Evolutionary conservation across 2,888 invertebrate genomes (phyloP).

Genomic region (Zygothrica quintamaculata): DNA sequence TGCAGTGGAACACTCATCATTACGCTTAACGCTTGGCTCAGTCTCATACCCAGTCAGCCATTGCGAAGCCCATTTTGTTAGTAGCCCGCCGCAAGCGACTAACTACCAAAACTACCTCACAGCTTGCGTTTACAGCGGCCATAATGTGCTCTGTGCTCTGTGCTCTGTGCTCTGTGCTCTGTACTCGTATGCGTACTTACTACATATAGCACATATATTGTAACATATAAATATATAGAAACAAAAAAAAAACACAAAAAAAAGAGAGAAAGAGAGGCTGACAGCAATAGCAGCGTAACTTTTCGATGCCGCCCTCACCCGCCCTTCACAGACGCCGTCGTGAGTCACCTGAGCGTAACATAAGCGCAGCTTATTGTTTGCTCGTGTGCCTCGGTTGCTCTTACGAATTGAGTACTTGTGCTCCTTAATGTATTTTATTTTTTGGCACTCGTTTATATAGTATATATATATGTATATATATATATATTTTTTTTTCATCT

Average conservation of each 20-base stretch:
- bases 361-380: slow-evolving; percentile 73
- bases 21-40: slow-evolving; percentile 74
- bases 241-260: slow-evolving; percentile 13
- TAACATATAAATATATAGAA: no score
- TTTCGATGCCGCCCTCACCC: slow-evolving; percentile 46
- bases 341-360: slow-evolving; percentile 84
- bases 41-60: slow-evolving; percentile 70
- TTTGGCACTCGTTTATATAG: neutral
- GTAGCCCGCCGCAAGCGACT: slow-evolving; percentile 74
- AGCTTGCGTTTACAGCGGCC: slow-evolving; percentile 55
- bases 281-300: slow-evolving; percentile 39
- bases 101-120: slow-evolving; percentile 67
- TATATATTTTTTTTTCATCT: slow-evolving; percentile 2
- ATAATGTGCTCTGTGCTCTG: slow-evolving; percentile 44
- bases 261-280: slow-evolving; percentile 16
- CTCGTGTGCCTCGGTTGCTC: slow-evolving; percentile 34
- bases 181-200: slow-evolving; percentile 14
- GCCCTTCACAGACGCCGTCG: slow-evolving; percentile 56
- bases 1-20: slow-evolving; percentile 61
- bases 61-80: slow-evolving; percentile 77
- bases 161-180: slow-evolving; percentile 30
- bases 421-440: slow-evolving; percentile 40
- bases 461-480: neutral
- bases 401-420: slow-evolving; percentile 33
- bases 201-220: slow-evolving; percentile 51